Conservation (phyloP, 2,113 vertebrate genomes). For the Callipepla squamata region DNA sequence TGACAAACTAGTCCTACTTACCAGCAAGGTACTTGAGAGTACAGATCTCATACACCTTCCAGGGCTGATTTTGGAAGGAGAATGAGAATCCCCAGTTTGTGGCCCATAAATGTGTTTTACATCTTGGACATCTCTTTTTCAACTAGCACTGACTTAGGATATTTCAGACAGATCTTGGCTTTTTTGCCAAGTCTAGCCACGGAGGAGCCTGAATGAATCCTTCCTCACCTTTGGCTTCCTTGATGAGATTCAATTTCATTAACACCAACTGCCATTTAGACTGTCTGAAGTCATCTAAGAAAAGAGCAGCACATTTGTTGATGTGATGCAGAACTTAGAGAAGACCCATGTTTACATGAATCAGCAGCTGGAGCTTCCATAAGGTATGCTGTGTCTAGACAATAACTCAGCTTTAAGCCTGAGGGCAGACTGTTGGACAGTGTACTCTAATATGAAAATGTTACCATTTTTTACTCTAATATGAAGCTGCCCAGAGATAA, state of each 20-base stretch:
- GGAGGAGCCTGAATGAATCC: neutral
- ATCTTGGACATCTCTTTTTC: neutral
- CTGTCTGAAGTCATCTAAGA: neutral
- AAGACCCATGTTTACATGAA: neutral
- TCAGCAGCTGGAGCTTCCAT: neutral
- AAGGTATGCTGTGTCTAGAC: neutral
- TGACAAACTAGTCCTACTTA: neutral
- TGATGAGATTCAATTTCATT: neutral
- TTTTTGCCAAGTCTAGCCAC: neutral
- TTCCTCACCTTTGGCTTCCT: neutral
- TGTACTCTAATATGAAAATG: neutral
- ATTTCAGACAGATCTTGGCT: neutral
- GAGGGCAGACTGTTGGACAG: neutral
- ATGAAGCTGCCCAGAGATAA: neutral
- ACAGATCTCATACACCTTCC: neutral
- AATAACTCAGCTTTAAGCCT: neutral
- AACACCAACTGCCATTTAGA: rapidly evolving
- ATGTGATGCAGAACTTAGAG: neutral
- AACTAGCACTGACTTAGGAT: neutral
- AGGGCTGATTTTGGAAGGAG: neutral
- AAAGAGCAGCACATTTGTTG: neutral
- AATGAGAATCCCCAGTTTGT: neutral
- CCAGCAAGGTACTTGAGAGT: neutral
- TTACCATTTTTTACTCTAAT: neutral
- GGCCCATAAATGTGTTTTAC: neutral